Evolutionary conservation across 2,113 vertebrate genomes (phyloP).

Genomic region (Spizaetus ornatus): DNA sequence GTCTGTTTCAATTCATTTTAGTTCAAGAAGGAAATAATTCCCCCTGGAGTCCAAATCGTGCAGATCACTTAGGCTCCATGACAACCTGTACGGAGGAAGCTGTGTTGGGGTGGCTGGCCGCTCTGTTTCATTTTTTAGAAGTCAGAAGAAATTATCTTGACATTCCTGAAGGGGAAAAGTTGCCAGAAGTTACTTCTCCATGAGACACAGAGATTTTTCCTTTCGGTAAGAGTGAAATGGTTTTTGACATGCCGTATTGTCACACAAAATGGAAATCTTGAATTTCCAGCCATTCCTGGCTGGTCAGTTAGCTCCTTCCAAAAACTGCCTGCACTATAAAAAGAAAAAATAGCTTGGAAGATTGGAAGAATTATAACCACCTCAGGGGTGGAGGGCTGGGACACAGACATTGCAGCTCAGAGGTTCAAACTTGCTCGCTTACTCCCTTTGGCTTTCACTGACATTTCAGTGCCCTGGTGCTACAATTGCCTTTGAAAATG

Average conservation of each 20-base stretch:
- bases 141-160: conserved; percentile 61
- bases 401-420: neutral
- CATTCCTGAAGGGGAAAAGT: conserved; percentile 25
- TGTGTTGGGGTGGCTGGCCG: conserved; percentile 28
- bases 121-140: conserved; percentile 53
- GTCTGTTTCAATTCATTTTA: conserved; percentile 31
- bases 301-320: neutral
- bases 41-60: neutral
- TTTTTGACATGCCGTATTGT: neutral
- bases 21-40: conserved; percentile 8
- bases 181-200: conserved; percentile 38
- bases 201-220: conserved; percentile 35
- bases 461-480: neutral
- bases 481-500: neutral
- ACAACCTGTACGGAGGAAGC: conserved; percentile 32
- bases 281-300: conserved; percentile 6
- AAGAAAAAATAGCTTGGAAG: neutral
- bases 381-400: neutral
- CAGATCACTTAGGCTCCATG: neutral
- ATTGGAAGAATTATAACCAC: neutral
- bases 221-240: neutral
- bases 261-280: conserved; percentile 21
- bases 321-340: neutral
- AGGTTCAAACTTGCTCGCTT: neutral
- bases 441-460: neutral